These are phyloP conservation scores for Epinephelus fuscoguttatus DNA, from an alignment of 2,113 vertebrate species.

Conservation along the genomic window DNA sequence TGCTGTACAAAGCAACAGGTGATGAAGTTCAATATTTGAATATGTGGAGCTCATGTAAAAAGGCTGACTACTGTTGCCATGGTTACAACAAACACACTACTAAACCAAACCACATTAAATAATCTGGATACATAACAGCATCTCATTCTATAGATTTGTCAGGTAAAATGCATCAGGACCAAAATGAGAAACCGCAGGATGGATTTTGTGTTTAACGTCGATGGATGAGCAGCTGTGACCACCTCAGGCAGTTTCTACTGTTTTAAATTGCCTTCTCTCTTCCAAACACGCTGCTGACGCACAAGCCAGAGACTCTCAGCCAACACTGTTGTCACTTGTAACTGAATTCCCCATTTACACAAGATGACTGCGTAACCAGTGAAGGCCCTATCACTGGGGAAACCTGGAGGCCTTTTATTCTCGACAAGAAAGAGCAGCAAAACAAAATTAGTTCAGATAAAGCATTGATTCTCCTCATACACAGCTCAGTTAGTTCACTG, in stretches of 20 bases:
- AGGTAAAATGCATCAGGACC: background rate
- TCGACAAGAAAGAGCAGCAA: conserved; percentile 36
- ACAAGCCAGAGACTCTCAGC: conserved; percentile 34
- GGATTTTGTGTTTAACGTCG: background rate
- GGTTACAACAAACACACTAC: conserved; percentile 27
- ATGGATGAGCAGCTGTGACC: conserved; percentile 22
- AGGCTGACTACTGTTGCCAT: conserved; percentile 7
- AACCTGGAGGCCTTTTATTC: conserved; percentile 58
- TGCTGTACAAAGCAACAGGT: conserved; percentile 8
- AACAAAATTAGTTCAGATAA: conserved; percentile 49
- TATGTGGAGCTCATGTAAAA: conserved; percentile 27
- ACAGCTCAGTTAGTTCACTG: background rate
- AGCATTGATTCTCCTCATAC: conserved; percentile 21
- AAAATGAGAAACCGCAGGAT: background rate
- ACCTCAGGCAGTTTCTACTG: conserved; percentile 2
- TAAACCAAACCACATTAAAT: conserved; percentile 18
- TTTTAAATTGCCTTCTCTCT: conserved; percentile 40
- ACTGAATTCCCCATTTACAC: conserved; percentile 46
- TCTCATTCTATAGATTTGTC: background rate
- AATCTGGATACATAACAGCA: background rate
- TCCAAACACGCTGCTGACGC: conserved; percentile 40
- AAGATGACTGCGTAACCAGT: conserved; percentile 42
- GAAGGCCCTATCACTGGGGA: conserved; percentile 40
- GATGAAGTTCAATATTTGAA: conserved; percentile 46
- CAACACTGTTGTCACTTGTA: conserved; percentile 42